Percentiles rank a stretch among this genome's conserved stretches.
Evolutionary conservation across 2,888 invertebrate species (phyloP).

Genomic region (Bruchidius siliquastri): DNA sequence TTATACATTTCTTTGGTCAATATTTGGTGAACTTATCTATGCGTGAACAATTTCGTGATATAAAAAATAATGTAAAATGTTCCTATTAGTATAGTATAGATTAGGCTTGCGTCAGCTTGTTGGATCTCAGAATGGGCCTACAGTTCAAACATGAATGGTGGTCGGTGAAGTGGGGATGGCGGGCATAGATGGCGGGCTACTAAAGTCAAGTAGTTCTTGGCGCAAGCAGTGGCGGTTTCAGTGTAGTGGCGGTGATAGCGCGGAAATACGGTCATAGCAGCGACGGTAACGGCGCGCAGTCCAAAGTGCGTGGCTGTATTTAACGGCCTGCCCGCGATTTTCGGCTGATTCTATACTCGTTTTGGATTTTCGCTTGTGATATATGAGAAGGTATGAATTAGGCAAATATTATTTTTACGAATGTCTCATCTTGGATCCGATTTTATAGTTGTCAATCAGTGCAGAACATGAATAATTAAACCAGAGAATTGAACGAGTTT

Average conservation of each 20-base stretch:
- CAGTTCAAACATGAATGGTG: not conserved
- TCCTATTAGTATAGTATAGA: no score
- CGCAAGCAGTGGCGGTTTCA: not conserved
- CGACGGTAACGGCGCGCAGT: not conserved
- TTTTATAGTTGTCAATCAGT: not conserved
- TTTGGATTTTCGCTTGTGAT: not conserved
- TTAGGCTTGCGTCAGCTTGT: not conserved
- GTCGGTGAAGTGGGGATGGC: not conserved
- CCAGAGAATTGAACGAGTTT: no score
- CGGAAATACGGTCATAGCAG: not conserved
- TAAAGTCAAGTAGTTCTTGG: not conserved
- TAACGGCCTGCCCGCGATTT: not conserved
- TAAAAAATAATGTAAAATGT: no score
- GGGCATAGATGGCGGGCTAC: no score
- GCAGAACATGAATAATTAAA: no score
- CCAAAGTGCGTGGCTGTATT: not conserved
- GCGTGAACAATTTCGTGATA: no score
- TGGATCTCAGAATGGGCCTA: not conserved
- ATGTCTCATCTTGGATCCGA: not conserved
- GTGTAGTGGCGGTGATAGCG: not conserved
- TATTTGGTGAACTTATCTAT: no score
- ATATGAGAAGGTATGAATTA: not conserved
- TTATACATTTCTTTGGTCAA: no score
- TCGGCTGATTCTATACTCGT: not conserved
- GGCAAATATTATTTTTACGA: not conserved